Base-by-base conservation (phyloP, 2,113 vertebrate species). In the Etheostoma spectabile region DNA sequence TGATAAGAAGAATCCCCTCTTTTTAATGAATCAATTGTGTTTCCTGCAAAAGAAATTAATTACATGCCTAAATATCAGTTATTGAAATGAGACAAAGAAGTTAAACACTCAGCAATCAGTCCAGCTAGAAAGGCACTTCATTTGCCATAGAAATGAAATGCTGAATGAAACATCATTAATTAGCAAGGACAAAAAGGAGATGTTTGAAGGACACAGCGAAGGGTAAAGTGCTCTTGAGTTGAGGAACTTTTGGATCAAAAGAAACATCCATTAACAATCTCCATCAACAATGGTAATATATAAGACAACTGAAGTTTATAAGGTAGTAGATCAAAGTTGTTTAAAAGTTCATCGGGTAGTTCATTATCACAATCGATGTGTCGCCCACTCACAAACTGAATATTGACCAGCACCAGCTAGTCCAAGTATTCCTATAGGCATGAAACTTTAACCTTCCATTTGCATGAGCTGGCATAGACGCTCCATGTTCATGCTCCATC, bases 21-120 rank as follows among this genome's bases (percentile, higher is more conserved):
- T 92, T 95, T 93, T 91, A 95, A 95, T 95, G 91, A 95, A 94
- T 95, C 93, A 94, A 94, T 95, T 95, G 94, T 95, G 93, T 93
- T 88, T 86, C 79, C 63, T 88, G 91, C 79, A 83, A 94, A 94
- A 93, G 69, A 95, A 95, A 94, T 95, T 92, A 95, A 95, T 95
- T 93, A 94, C 69, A 84, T 80, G 91, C 87, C 91, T 94, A 94
- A 94, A 95, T 95, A 93, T 94, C 86, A 73, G 87, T 85, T 88
- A 89, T 93, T 95, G 86, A 93, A 95, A 93, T 80, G 10, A 87
- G 91, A 90, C 88, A 94, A 93, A 93, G 90, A 89, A 94, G 90
- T 94, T 92, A 89, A 95, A 93, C 86, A 90, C 83, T 82, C 71
- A 55, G 86, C 88, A 94, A 93, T 94, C 89, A 92, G 82, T 84